Base-by-base conservation (phyloP, 2,113 vertebrate species). In the Struthio camelus region DNA sequence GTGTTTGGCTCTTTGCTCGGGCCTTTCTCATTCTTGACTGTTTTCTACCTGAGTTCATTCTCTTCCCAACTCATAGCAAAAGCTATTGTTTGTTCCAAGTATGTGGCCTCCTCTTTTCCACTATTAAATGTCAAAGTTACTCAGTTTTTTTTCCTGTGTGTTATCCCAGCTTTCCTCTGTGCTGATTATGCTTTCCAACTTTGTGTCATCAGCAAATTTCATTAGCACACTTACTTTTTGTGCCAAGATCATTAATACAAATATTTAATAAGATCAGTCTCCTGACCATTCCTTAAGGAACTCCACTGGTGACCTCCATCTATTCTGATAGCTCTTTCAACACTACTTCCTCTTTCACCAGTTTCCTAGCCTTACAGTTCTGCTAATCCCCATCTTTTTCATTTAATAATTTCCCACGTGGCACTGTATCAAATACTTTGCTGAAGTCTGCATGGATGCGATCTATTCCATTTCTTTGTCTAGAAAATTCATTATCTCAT, bases 231-330 rank as follows among this genome's bases (percentile, higher is more conserved):
- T 92, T 59, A 8, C 38, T 67, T 85, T 88, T 93, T 46, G 61
- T 88, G 94, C 95, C 93, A 91, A 86, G 90, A 85, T 93, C 83
- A 89, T 96, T 96, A 94, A 92, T 95, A 94, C 90, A 86, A 90
- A 32, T 58, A 56, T 86, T 86, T 78, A 93, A 79, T 87, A 67
- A 90, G 92, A 80, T 92, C 94, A 92, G 93, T 73, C 85, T 92
- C 59, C 95, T 90, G 90, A 14, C 85, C 59, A 0, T 80, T 95
- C 83, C 93, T 96, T 17, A 40, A 79, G 83, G 92, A 92, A 88
- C 94, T 96, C 88, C 30, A 30, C 85, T 0, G 0, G n/a, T 94
- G 93, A 87, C 87, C 91, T 91, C 85, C 90, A 84, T 93, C 92
- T 87, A 19, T 91, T 24, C 73, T 36, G 48, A 70, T 30, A 83